Conservation (phyloP, 2,888 invertebrate species). For the Drosophila subquinaria region DNA sequence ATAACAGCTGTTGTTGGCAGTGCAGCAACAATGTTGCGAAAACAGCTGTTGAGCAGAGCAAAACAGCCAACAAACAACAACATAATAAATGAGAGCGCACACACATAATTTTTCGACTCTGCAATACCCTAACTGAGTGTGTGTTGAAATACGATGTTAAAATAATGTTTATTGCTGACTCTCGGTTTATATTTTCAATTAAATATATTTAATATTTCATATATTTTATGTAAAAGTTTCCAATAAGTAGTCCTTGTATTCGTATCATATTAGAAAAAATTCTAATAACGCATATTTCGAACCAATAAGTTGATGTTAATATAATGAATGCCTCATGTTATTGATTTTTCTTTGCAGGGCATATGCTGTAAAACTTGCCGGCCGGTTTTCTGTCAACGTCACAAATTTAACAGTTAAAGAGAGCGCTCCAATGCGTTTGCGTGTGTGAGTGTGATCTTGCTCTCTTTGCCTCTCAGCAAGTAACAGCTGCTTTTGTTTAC, state of each 20-base stretch:
- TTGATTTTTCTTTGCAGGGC: slow-evolving; percentile 25
- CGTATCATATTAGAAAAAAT: not conserved
- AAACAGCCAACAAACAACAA: slow-evolving; percentile 28
- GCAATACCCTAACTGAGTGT: slow-evolving; percentile 14
- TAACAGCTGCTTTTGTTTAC: slow-evolving; percentile 76
- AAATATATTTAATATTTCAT: not conserved
- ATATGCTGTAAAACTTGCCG: slow-evolving; percentile 63
- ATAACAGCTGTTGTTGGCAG: slow-evolving; percentile 66
- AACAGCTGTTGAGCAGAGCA: slow-evolving; percentile 77
- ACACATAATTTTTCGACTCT: not conserved
- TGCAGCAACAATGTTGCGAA: slow-evolving; percentile 76
- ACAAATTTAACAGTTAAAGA: slow-evolving; percentile 77
- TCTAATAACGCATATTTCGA: not conserved
- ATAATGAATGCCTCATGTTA: slow-evolving; percentile 1
- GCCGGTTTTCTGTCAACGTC: slow-evolving; percentile 77
- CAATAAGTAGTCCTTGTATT: not conserved
- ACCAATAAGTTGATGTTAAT: not conserved
- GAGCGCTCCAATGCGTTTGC: slow-evolving; percentile 26
- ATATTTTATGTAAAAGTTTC: not conserved
- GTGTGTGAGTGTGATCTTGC: slow-evolving; percentile 27
- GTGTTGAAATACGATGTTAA: not conserved
- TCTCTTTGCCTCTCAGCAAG: slow-evolving; percentile 37
- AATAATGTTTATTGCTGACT: not conserved
- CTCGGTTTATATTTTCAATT: not conserved
- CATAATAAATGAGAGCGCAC: slow-evolving; percentile 38